Evolutionary conservation across 2,113 vertebrate species (phyloP).

Genomic region (Eira barbara): DNA sequence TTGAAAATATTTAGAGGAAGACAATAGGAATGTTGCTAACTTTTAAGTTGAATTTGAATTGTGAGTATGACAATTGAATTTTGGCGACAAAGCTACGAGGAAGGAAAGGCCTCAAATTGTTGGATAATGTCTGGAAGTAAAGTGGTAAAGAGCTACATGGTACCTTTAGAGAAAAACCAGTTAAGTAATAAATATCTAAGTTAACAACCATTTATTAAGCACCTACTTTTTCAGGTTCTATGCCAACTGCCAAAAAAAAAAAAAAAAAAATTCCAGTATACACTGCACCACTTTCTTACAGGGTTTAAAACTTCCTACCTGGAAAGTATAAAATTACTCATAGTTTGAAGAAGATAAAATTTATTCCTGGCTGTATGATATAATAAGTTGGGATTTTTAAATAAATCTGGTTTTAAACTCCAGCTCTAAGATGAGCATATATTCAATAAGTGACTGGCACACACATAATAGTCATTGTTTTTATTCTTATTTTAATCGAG

Average conservation of each 20-base stretch:
- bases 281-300: background rate
- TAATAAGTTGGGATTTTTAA: background rate
- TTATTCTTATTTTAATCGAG: background rate
- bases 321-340: background rate
- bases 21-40: background rate
- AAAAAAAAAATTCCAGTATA: background rate
- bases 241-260: background rate
- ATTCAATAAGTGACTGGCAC: background rate
- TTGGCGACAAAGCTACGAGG: background rate
- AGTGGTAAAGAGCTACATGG: background rate
- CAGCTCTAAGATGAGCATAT: background rate
- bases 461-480: background rate
- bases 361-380: background rate
- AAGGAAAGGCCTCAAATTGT: background rate
- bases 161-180: background rate
- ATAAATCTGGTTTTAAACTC: background rate
- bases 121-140: background rate
- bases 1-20: background rate
- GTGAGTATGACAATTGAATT: background rate
- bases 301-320: background rate
- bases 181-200: background rate
- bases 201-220: background rate
- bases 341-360: background rate
- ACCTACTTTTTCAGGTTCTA: background rate
- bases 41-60: background rate